Evolutionary conservation across 2,888 invertebrate species (phyloP).

Genomic region (Congeria kusceri): DNA sequence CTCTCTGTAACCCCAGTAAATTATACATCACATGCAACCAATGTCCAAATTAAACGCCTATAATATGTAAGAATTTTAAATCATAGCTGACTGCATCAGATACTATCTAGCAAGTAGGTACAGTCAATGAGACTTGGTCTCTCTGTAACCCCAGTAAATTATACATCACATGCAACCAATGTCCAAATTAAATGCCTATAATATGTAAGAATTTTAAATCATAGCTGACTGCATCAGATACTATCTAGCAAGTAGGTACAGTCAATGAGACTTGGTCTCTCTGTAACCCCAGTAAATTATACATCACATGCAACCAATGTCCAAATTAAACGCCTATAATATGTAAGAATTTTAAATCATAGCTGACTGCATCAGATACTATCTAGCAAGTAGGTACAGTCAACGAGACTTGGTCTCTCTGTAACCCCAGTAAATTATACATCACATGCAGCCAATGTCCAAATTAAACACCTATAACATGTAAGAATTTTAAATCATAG

Average conservation of each 20-base stretch:
- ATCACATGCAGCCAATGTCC: too few species aligned
- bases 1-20: conserved; percentile 36
- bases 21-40: conserved; percentile 41
- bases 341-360: too few species aligned
- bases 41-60: background rate
- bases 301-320: conserved; percentile 36
- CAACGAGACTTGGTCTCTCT: too few species aligned
- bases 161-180: conserved; percentile 40
- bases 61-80: background rate
- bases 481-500: too few species aligned
- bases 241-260: conserved; percentile 65
- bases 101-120: conserved; percentile 53
- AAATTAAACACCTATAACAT: too few species aligned
- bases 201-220: background rate
- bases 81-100: conserved; percentile 31
- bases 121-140: conserved; percentile 40
- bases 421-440: too few species aligned
- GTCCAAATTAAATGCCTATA: background rate
- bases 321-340: background rate
- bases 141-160: conserved; percentile 32
- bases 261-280: conserved; percentile 53
- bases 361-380: too few species aligned
- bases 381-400: too few species aligned
- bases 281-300: conserved; percentile 35
- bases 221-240: conserved; percentile 54